Base-by-base conservation (phyloP, 1,140 invertebrate species). In the Drosophila fuyamai region DNA sequence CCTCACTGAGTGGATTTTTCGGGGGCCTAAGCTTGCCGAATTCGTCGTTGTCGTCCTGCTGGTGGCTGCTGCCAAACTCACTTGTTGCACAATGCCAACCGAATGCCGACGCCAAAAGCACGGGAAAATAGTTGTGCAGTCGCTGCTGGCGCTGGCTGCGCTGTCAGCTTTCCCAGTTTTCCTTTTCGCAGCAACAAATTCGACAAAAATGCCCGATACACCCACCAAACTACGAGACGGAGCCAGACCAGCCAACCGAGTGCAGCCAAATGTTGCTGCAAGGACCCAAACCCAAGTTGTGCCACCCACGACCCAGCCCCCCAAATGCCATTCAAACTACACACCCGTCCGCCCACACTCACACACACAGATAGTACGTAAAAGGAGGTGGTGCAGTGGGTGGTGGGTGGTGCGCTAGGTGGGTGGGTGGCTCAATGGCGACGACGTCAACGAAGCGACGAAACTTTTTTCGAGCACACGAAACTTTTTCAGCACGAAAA, bases 381-480 rank as follows among this genome's bases (percentile, higher is more conserved):
- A 14, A 51, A 29, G 48, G 4, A 29, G 48, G 27, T 35, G 48
- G 48, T 51, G 29, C 48, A 50, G 23, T 48, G 35, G 61, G 65
- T 47, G 81, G 59, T 67, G 62, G 57, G 32, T 2, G 18, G 23
- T 23, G 23, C 4, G 4, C 23, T 23, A 23, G 58, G n/a, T 38
- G 51, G 38, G 27, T 44, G 43, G 57, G 44, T 59, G 60, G 48
- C 61, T 68, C 72, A 74, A 76, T 68, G 62, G 62, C 82, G 78
- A 86, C 83, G 84, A 89, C 74, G 84, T 89, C 84, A 80, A 89
- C 80, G 85, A 89, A 88, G 84, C 84, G 84, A 88, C 84, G 84
- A 89, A 89, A 89, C 84, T 89, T 91, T 91, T 91, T 91, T 91
- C 76, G 90, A 92, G 83, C 90, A 92, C 90, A 92, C 90, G 90